Percentiles rank a stretch among this genome's conserved stretches.
These are phyloP conservation scores for Misgurnus anguillicaudatus DNA, from an alignment of 2,113 vertebrate genomes.

Conservation along the genomic window DNA sequence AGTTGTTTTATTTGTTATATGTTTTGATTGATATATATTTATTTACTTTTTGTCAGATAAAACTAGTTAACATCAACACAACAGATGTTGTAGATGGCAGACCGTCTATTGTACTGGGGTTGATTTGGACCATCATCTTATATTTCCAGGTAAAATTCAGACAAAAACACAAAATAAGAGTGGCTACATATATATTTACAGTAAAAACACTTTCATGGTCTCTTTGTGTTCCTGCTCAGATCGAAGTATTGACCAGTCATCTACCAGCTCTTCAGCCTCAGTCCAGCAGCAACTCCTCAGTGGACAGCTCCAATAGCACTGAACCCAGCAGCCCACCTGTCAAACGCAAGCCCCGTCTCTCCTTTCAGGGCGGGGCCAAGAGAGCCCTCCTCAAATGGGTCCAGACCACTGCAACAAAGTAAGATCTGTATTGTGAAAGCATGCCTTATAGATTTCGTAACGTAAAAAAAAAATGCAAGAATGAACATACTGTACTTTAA, in stretches of 20 bases:
- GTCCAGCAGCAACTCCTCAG: constrained; percentile 87
- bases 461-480: not conserved
- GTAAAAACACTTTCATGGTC: not conserved
- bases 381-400: constrained; percentile 95
- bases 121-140: constrained; percentile 97
- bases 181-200: too few species aligned
- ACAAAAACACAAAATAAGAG: too few species aligned
- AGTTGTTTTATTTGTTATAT: constrained; percentile 41
- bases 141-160: constrained; percentile 89
- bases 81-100: constrained; percentile 96
- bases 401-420: constrained; percentile 91
- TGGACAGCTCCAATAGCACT: constrained; percentile 87
- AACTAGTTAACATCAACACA: constrained; percentile 97
- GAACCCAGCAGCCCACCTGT: constrained; percentile 89
- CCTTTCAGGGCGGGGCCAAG: constrained; percentile 87
- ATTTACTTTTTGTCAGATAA: constrained; percentile 80
- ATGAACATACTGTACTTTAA: constrained; percentile 7
- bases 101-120: constrained; percentile 91
- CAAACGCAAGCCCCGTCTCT: constrained; percentile 86
- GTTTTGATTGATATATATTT: too few species aligned
- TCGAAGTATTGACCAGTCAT: constrained; percentile 94
- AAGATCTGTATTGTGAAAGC: constrained; percentile 56
- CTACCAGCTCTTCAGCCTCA: constrained; percentile 84
- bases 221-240: constrained; percentile 70
- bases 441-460: not conserved